A percentile compares a stretch with the other conserved stretches of the same genome.
Evolutionary conservation across 2,888 invertebrate species (phyloP).

Genomic region (Eupelmus urozonus): DNA sequence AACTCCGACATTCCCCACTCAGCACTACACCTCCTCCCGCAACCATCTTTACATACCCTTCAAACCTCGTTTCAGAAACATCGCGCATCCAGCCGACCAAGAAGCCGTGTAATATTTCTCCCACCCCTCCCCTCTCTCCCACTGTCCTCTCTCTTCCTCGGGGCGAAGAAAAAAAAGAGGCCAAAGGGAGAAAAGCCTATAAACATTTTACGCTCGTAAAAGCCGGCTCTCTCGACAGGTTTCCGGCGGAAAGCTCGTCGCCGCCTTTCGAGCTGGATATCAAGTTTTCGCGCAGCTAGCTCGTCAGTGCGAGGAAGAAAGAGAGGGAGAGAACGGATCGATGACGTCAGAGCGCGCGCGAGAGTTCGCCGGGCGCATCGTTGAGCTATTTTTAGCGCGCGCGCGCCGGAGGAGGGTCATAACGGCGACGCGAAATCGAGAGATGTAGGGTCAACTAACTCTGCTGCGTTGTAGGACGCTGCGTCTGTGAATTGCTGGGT

Average conservation of each 20-base stretch:
- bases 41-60: no score
- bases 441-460: conserved; percentile 28
- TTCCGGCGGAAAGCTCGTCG: conserved; percentile 30
- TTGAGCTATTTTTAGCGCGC: conserved; percentile 26
- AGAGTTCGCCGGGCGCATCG: neutral
- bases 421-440: neutral
- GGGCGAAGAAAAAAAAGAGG: neutral
- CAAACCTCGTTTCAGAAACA: no score
- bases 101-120: no score
- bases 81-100: no score
- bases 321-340: conserved; percentile 20
- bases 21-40: no score
- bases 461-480: neutral
- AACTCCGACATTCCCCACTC: no score
- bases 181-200: conserved; percentile 15
- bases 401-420: neutral
- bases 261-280: conserved; percentile 11
- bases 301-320: conserved; percentile 6
- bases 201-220: conserved; percentile 43
- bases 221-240: conserved; percentile 22
- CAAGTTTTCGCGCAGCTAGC: conserved; percentile 21
- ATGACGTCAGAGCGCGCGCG: conserved; percentile 37
- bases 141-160: neutral
- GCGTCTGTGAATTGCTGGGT: neutral
- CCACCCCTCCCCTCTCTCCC: neutral